Base-by-base conservation (phyloP, 2,113 vertebrate genomes). In the Brachyhypopomus occidentalis region DNA sequence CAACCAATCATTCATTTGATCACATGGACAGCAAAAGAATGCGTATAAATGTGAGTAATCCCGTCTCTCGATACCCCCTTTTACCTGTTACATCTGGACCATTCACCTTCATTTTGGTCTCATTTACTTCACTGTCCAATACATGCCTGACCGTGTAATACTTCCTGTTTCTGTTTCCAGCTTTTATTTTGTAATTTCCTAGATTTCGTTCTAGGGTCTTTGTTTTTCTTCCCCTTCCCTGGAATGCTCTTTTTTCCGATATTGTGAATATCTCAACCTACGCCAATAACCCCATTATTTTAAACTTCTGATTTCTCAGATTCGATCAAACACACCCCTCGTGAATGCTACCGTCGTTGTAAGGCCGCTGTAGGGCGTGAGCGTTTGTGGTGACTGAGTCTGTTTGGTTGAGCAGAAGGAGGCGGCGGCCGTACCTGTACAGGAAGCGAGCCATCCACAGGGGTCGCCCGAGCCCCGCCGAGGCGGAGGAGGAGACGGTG, bases 11-110 rank as follows among this genome's bases (percentile, higher is more conserved):
- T 90, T 93, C 91, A 92, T 93, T 92, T 91, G 90, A 59, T 93
- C 90, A 91, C 93, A 93, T 89, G 94, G 93, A 93, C 92, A 88
- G 84, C 92, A 88, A 92, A 91, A 94, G 93, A 93, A 79, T 93
- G 89, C 90, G 87, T 93, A 87, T 82, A 75, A 88, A 89, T 92
- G 94, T 94, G 92, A 94, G 94, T 94, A 94, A 88, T 75, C 78
- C 70, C 90, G 88, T 86, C 78, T 85, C 89, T 87, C 90, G 90
- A 88, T 88, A 87, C 83, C 88, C 87, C 88, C 87, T 89, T 91
- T 52, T 86, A 85, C 91, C 91, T 89, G 85, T 85, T 77, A 48
- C 88, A 70, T 82, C 87, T 78, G 23, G 67, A 86, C 89, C 60
- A 58, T 87, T 52, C 52, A 85, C 72, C 84, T 89, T 83, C 87